Evolutionary conservation across 2,113 vertebrate species (phyloP).

Genomic region (Ceyx margarethae): DNA sequence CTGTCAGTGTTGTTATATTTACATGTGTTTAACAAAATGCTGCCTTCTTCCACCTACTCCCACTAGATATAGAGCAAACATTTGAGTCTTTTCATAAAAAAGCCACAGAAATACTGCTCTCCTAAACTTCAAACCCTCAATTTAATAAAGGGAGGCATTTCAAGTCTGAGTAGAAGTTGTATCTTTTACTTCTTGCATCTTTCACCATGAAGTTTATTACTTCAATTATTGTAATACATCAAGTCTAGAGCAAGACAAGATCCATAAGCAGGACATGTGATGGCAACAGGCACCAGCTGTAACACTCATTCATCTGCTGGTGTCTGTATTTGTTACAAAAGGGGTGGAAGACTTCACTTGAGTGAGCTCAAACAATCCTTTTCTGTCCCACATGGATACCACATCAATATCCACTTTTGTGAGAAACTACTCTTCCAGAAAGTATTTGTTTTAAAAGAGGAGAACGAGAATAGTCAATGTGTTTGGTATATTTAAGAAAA

Average conservation of each 20-base stretch:
- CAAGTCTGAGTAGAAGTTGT: background rate
- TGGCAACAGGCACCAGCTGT: conserved; percentile 29
- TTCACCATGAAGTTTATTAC: conserved; percentile 33
- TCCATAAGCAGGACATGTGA: conserved; percentile 41
- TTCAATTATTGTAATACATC: conserved; percentile 44
- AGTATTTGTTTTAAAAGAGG: conserved; percentile 47
- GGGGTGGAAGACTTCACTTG: conserved; percentile 44
- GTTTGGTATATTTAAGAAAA: conserved; percentile 32
- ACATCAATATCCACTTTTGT: conserved; percentile 47
- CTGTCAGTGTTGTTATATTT: conserved; percentile 30
- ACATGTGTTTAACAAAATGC: background rate
- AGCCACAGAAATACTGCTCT: background rate
- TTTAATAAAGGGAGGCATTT: conserved; percentile 15
- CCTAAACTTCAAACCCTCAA: background rate
- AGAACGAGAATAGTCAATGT: conserved; percentile 7
- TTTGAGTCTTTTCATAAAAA: background rate
- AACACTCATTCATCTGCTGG: conserved; percentile 44
- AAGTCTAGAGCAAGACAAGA: conserved; percentile 33
- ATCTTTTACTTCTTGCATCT: conserved; percentile 6
- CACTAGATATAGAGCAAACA: conserved; percentile 13
- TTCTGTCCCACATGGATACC: conserved; percentile 40
- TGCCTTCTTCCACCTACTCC: conserved; percentile 37
- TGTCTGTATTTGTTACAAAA: conserved; percentile 52
- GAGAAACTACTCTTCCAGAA: conserved; percentile 52
- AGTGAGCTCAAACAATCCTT: conserved; percentile 60